Percentiles rank a stretch among this genome's conserved stretches.
phyloP scores from a whole-genome alignment of 2,113 vertebrate genomes.

The Aplodontia rufa region DNA sequence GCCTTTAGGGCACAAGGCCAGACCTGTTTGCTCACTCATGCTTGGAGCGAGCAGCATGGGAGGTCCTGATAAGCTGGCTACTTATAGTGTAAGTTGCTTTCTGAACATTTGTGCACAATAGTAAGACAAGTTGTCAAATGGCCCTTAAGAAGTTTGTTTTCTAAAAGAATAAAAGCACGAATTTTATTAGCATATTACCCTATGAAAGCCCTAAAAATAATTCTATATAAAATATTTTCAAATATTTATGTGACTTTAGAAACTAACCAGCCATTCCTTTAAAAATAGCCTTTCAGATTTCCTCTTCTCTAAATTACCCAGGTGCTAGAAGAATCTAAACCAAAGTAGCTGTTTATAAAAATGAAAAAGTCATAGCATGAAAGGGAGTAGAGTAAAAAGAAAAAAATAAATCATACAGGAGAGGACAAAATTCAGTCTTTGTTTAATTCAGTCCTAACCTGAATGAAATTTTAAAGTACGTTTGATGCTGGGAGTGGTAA shows the following conservation, averaged over 20 bases:
- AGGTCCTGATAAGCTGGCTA: slow-evolving; percentile 74
- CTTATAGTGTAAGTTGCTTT: neutral
- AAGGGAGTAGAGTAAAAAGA: neutral
- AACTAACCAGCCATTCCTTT: neutral
- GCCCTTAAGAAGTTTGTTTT: neutral
- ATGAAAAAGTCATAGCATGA: neutral
- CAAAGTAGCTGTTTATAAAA: neutral
- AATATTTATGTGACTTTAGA: neutral
- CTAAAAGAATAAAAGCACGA: neutral
- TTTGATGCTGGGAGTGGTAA: too few species aligned
- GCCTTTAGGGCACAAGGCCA: slow-evolving; percentile 71
- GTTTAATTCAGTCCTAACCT: neutral
- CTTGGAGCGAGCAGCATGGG: slow-evolving; percentile 51
- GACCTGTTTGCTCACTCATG: slow-evolving; percentile 68
- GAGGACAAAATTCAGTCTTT: neutral
- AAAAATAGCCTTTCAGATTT: neutral
- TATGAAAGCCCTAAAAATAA: neutral
- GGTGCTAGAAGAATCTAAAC: neutral
- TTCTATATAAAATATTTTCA: neutral
- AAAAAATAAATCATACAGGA: neutral
- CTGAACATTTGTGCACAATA: neutral
- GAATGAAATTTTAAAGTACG: neutral
- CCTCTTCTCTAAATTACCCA: neutral
- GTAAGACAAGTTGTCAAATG: neutral
- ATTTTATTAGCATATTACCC: neutral